Evolutionary conservation across 2,797 vertebrate genomes (phyloP).

Genomic region (Schizopygopsis malacanthus): DNA sequence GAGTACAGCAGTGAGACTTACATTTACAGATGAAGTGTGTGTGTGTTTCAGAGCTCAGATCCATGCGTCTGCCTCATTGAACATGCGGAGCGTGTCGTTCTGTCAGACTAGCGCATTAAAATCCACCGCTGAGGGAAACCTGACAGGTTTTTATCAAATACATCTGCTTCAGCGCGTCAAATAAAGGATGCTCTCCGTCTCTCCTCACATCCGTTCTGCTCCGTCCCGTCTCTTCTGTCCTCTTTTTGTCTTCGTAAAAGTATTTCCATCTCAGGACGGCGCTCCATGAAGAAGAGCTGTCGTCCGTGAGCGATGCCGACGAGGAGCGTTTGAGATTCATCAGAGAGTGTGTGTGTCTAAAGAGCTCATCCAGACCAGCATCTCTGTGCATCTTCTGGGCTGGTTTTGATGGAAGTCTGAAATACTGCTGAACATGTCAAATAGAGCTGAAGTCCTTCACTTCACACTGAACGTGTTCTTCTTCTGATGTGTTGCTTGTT

Average conservation of each 20-base stretch:
- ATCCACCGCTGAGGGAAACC: background rate
- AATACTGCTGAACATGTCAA: background rate
- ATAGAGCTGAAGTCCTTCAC: background rate
- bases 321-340: background rate
- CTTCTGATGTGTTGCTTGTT: background rate
- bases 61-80: background rate
- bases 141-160: slow-evolving; percentile 15
- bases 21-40: background rate
- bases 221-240: background rate
- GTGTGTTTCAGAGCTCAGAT: background rate
- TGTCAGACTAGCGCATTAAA: slow-evolving; percentile 18
- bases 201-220: background rate
- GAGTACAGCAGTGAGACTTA: background rate
- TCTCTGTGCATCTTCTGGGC: background rate
- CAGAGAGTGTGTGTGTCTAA: background rate
- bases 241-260: slow-evolving; percentile 9
- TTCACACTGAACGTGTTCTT: background rate
- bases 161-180: background rate
- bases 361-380: background rate
- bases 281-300: background rate
- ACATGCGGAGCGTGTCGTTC: background rate
- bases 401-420: background rate
- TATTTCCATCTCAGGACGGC: slow-evolving; percentile 25
- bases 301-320: background rate
- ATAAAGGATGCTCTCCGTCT: background rate